Evolutionary conservation across 2,797 vertebrate species (phyloP).

Genomic region (Enteromius unitaeniatus): DNA sequence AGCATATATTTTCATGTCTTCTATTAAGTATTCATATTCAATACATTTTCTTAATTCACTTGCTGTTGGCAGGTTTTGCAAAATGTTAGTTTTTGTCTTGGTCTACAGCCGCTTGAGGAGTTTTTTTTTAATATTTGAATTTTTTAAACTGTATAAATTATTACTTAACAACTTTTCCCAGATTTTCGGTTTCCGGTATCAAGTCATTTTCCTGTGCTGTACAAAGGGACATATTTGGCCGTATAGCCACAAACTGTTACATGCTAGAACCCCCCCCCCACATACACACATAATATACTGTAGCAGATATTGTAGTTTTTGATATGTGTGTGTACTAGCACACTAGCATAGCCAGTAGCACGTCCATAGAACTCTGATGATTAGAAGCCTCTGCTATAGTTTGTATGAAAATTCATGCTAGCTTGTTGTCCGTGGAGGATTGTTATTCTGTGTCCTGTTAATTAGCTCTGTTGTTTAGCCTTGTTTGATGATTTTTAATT

Average conservation of each 20-base stretch:
- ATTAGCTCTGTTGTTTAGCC: conserved; percentile 52
- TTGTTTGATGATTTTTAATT: conserved; percentile 56
- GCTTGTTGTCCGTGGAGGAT: conserved; percentile 36
- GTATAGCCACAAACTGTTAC: too few relatives aligned
- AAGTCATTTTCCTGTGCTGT: not conserved
- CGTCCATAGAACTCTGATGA: not conserved
- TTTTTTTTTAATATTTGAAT: not conserved
- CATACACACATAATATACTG: not conserved
- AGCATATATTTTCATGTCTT: not conserved
- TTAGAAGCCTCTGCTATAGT: conserved; percentile 17
- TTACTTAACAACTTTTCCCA: not conserved
- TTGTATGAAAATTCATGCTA: conserved; percentile 34
- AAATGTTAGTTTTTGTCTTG: not conserved
- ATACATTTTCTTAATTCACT: not conserved
- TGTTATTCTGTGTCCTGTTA: conserved; percentile 48
- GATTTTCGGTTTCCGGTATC: not conserved
- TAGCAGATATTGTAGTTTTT: conserved; percentile 49
- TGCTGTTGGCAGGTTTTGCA: not conserved
- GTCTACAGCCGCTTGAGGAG: not conserved
- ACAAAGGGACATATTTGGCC: not conserved
- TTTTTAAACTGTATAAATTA: not conserved
- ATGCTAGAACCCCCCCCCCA: not conserved
- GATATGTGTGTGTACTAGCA: conserved; percentile 52
- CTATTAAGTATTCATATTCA: not conserved
- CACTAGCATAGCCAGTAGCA: conserved; percentile 8